Percentiles rank a stretch among this genome's conserved stretches.
phyloP scores from a whole-genome alignment of 2,113 vertebrate genomes.

The Psilopsiagon aymara region DNA sequence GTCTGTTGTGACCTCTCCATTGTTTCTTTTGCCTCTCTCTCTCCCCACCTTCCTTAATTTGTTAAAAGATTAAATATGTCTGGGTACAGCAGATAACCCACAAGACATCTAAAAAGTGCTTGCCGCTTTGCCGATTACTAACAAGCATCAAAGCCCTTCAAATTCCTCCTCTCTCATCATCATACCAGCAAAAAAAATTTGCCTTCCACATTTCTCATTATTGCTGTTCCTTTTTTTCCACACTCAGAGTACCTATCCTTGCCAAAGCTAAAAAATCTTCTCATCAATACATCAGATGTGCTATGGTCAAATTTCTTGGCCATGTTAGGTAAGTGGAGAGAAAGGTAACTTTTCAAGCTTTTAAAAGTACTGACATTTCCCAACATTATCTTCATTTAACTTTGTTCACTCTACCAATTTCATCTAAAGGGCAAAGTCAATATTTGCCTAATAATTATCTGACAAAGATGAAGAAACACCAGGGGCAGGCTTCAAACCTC shows the following conservation, averaged over 20 bases:
- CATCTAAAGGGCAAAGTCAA: background rate
- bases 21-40: background rate
- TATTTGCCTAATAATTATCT: background rate
- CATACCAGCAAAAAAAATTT: background rate
- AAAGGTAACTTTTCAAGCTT: background rate
- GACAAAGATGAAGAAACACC: background rate
- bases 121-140: background rate
- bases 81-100: background rate
- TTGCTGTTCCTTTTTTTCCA: background rate
- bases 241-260: background rate
- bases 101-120: background rate
- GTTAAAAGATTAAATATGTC: background rate
- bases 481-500: background rate
- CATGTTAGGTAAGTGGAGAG: background rate
- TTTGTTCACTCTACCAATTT: background rate
- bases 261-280: background rate
- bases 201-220: background rate
- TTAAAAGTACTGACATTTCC: background rate
- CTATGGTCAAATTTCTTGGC: background rate
- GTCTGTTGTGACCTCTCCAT: background rate
- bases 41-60: background rate
- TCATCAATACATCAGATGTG: accelerated
- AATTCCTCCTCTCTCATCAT: background rate
- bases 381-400: background rate
- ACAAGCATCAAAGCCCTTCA: background rate